Percentiles rank a stretch among this genome's conserved stretches.
Evolutionary conservation across 2,888 invertebrate species (phyloP).

Genomic region (Taphrorychus bicolor): DNA sequence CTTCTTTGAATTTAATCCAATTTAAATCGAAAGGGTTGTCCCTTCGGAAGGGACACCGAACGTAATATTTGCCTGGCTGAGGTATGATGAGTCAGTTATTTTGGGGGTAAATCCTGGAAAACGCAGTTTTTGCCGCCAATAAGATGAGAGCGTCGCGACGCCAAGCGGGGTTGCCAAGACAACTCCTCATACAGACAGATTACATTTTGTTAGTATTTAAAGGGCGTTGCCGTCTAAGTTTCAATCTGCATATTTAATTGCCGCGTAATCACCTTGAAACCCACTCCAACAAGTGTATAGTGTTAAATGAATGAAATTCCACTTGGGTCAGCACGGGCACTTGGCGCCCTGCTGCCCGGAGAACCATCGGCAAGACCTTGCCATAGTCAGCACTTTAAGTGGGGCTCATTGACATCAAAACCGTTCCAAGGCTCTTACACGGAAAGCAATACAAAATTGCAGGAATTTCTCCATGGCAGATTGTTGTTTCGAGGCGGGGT

Average conservation of each 20-base stretch:
- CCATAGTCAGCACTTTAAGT: not conserved
- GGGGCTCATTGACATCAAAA: no score
- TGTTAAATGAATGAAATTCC: not conserved
- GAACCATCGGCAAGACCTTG: not conserved
- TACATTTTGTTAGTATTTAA: not conserved
- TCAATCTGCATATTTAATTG: no score
- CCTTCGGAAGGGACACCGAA: not conserved
- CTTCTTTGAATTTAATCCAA: conserved; percentile 1
- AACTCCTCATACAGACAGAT: not conserved
- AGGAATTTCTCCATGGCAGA: no score
- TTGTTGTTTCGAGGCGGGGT: no score
- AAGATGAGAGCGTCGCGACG: conserved; percentile 1
- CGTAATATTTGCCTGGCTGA: no score
- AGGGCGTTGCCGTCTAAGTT: not conserved
- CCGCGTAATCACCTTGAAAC: no score
- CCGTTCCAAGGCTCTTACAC: no score
- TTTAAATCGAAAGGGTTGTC: not conserved
- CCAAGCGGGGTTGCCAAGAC: not conserved
- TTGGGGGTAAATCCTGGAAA: not conserved
- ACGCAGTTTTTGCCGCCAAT: not conserved
- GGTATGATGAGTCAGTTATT: not conserved
- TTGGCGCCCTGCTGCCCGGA: not conserved
- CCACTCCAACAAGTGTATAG: not conserved
- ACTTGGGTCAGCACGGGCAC: not conserved
- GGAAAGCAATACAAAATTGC: not conserved